Base-by-base conservation (phyloP, 2,888 invertebrate species). In the Xanthostigma xanthostigma region DNA sequence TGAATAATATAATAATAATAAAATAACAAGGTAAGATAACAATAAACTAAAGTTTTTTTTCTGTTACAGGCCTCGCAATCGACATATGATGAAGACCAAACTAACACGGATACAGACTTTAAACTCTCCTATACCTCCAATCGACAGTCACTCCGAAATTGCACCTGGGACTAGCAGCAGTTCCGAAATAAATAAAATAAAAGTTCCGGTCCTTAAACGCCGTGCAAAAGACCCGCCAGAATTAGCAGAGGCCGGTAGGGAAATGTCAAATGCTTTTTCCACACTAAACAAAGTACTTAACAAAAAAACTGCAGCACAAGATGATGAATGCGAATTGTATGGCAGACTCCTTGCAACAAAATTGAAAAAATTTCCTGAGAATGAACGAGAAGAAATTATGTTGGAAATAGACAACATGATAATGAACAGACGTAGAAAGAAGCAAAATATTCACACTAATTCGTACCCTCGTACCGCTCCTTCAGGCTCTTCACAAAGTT, bases 311-410 rank as follows among this genome's bases (percentile, higher is more conserved):
- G 10, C 44, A 44, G 11, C 49, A 44, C 41, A 46, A 36, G 51
- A 55, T 1, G 55, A 57, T 36, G 56, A 56, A 45, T 56, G 53
- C 45, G 56, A 56, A 12, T 39, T 54, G 12, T 56, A 49, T 39
- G 55, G 53, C 9, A 51, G 50, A 45, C 44, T 56, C n/a, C 38
- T 56, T 13, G 54, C 53, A 27, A 56, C 53, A 48, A 56, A 54
- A 40, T 40, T 57, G 35, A 49, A 50, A 34, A 54, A 48, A 45
- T 10, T 54, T 9, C 50, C 53, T 13, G 53, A 53, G 45, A 14
- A 40, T n/a, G 53, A 55, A 41, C 38, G 57, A 37, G 51, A 56
- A 35, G 14, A 43, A 8, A 37, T 54, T 42, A 53, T 55, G 54
- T 50, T 52, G 35, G 51, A 54, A 11, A 50, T 55, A 36, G 52